A percentile compares a stretch with the other conserved stretches of the same genome.
These are phyloP conservation scores for Diplodus puntazzo DNA, from an alignment of 2,797 vertebrate species.

Conservation along the genomic window DNA sequence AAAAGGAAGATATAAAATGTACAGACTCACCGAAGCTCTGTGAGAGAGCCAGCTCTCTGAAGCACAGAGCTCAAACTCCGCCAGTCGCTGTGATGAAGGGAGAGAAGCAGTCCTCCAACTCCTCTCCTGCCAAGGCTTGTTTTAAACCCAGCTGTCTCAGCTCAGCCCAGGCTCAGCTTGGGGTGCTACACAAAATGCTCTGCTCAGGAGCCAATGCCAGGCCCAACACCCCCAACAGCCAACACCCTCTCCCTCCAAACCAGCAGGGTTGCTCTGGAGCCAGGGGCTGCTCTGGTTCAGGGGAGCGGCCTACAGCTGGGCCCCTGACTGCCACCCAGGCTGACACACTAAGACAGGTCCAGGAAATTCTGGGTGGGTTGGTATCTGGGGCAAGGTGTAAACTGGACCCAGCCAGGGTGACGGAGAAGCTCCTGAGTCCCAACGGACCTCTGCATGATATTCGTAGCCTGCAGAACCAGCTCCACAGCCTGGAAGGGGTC, in stretches of 20 bases:
- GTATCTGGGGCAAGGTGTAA: conserved; percentile 86
- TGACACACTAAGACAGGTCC: conserved; percentile 85
- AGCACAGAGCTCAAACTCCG: conserved; percentile 80
- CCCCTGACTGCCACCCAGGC: conserved; percentile 79
- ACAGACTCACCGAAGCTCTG: conserved; percentile 71
- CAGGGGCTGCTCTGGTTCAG: conserved; percentile 70
- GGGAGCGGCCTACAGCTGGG: conserved; percentile 61
- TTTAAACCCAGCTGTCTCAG: conserved; percentile 84
- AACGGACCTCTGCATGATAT: conserved; percentile 83
- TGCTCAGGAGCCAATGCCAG: conserved; percentile 81
- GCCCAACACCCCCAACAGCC: conserved; percentile 76
- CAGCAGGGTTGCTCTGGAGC: conserved; percentile 78
- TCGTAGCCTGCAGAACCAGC: conserved; percentile 87
- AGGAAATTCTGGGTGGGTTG: conserved; percentile 88
- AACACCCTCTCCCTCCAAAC: conserved; percentile 72
- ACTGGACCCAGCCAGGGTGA: conserved; percentile 79
- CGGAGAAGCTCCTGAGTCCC: conserved; percentile 77
- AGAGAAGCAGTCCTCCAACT: conserved; percentile 74
- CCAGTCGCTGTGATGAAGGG: conserved; percentile 78
- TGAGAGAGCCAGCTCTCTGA: conserved; percentile 78
- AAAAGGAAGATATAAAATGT: conserved; percentile 69
- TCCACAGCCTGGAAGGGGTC: conserved; percentile 91
- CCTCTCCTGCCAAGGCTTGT: conserved; percentile 82
- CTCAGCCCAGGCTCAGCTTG: conserved; percentile 83
- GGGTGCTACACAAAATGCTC: conserved; percentile 84